These are phyloP conservation scores for Cinara cedri DNA, from an alignment of 2,888 invertebrate species.

Conservation along the genomic window DNA sequence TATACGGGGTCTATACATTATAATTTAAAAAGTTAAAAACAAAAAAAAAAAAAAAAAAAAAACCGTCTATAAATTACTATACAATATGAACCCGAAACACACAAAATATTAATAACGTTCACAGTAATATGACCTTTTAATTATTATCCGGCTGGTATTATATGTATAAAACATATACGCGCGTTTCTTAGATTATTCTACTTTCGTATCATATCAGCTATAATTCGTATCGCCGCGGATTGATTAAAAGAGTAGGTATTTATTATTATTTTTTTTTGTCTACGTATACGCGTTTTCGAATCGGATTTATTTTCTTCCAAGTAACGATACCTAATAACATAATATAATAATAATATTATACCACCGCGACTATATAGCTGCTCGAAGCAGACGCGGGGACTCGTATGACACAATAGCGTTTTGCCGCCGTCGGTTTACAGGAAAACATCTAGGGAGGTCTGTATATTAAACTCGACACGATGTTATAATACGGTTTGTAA, in stretches of 20 bases:
- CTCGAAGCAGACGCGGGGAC: no score
- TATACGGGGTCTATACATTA: no score
- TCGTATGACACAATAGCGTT: conserved; percentile 35
- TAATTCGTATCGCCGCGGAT: no score
- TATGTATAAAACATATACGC: no score
- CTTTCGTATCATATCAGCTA: no score
- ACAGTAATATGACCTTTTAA: conserved; percentile 31
- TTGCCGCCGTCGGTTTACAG: conserved; percentile 25
- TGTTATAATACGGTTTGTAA: no score
- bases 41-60: conserved; percentile 21
- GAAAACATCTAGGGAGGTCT: conserved; percentile 31
- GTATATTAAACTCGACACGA: conserved; percentile 14
- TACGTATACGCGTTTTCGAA: neutral
- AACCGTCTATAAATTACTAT: neutral
- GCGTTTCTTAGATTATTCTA: no score
- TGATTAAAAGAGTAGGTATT: neutral
- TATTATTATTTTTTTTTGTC: conserved; percentile 21
- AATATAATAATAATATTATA: no score
- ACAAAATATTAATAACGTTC: neutral
- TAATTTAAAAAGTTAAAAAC: neutral
- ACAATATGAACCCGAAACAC: neutral
- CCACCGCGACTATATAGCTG: no score
- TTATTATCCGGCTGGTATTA: neutral
- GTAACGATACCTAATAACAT: no score
- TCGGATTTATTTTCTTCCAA: conserved; percentile 15